Evolutionary conservation across 2,797 vertebrate genomes (phyloP).

Genomic region (Argya squamiceps): DNA sequence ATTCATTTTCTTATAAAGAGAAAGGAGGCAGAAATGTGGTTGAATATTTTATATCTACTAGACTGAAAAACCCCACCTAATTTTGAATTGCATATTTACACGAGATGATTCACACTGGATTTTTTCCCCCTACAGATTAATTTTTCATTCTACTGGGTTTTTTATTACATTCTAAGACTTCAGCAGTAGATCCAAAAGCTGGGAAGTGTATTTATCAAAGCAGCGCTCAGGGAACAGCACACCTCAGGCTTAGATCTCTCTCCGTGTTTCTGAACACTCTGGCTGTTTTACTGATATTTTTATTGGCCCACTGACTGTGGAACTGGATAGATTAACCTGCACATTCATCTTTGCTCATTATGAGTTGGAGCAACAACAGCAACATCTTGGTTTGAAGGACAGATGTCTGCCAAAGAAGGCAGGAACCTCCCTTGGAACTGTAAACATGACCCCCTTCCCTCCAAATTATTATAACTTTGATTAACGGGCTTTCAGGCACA

Average conservation of each 20-base stretch:
- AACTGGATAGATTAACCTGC: neutral
- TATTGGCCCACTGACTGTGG: neutral
- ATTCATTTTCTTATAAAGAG: neutral
- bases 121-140: neutral
- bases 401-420: neutral
- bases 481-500: fast-evolving
- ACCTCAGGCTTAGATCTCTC: neutral
- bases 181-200: neutral
- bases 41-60: neutral
- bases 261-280: neutral
- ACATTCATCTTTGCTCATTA: neutral
- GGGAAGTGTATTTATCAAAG: neutral
- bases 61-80: neutral
- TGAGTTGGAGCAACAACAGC: neutral
- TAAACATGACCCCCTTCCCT: neutral
- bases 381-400: neutral
- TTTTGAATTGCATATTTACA: neutral
- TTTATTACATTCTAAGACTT: neutral
- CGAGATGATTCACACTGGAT: neutral
- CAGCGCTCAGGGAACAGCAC: neutral
- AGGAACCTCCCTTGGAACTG: neutral
- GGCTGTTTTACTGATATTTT: neutral
- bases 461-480: neutral
- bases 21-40: neutral
- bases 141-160: neutral